Evolutionary conservation across 2,797 vertebrate species (phyloP).

Genomic region (Chloroceryle amazona): DNA sequence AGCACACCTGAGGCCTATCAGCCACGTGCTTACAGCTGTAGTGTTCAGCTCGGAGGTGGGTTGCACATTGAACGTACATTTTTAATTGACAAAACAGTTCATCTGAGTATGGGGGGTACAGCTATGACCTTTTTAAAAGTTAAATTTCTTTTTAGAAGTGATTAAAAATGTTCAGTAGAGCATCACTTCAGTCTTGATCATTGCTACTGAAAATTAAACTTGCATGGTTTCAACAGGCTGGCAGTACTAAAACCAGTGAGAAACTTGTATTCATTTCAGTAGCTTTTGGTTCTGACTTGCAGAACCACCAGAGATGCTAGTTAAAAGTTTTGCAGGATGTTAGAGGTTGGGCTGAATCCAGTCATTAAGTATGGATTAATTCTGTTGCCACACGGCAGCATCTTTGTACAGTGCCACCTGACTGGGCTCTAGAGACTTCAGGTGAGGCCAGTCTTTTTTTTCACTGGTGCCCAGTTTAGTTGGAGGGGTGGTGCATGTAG

Average conservation of each 20-base stretch:
- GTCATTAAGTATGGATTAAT: background rate
- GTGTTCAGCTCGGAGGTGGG: background rate
- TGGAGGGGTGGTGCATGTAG: background rate
- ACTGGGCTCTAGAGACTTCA: background rate
- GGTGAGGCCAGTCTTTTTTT: no score
- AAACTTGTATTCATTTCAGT: background rate
- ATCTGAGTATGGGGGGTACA: background rate
- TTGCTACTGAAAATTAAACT: background rate
- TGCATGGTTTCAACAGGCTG: background rate
- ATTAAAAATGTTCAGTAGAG: background rate
- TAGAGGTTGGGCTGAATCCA: background rate
- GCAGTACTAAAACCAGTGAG: background rate
- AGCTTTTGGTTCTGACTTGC: background rate
- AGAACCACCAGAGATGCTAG: background rate
- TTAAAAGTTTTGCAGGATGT: background rate
- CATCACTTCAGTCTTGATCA: background rate
- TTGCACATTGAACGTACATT: accelerated
- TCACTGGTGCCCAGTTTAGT: background rate
- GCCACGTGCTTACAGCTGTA: background rate
- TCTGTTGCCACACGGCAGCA: background rate
- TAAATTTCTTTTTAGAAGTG: background rate
- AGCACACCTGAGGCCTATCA: background rate
- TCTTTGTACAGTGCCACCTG: background rate
- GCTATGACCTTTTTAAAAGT: background rate
- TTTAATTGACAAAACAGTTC: background rate